A percentile compares a stretch with the other conserved stretches of the same genome.
phyloP scores from a whole-genome alignment of 2,113 vertebrate species.

The Caranx ignobilis region DNA sequence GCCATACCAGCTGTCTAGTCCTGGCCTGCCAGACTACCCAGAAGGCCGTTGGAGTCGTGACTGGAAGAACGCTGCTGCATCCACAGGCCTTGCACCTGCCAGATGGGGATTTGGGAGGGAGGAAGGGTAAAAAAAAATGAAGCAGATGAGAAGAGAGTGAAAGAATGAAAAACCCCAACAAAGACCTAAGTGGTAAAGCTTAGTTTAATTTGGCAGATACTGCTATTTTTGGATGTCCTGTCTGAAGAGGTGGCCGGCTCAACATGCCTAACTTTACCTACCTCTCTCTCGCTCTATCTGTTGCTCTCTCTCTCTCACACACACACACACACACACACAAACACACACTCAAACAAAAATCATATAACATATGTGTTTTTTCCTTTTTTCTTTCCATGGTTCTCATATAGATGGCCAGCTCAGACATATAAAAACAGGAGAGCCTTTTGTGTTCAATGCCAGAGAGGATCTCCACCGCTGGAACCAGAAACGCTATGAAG shows the following conservation, averaged over 20 bases:
- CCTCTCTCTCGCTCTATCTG: not conserved
- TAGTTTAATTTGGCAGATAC: constrained; percentile 34
- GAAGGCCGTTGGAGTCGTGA: constrained; percentile 77
- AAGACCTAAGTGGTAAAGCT: constrained; percentile 35
- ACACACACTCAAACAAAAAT: not conserved
- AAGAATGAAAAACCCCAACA: constrained; percentile 40
- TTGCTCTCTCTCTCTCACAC: not conserved
- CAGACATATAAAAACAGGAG: constrained; percentile 92
- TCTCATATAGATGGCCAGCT: constrained; percentile 79
- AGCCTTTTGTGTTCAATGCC: constrained; percentile 96
- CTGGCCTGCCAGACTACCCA: constrained; percentile 80
- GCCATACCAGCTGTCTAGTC: constrained; percentile 80
- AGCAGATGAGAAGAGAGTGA: constrained; percentile 15
- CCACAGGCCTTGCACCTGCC: constrained; percentile 75
- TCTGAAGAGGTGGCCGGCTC: not conserved
- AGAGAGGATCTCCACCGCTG: constrained; percentile 97
- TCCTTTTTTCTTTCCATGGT: constrained; percentile 1
- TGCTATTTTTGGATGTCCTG: not conserved
- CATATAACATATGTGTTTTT: not conserved
- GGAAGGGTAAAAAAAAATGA: constrained; percentile 20
- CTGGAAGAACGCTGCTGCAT: constrained; percentile 69
- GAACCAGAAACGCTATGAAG: constrained; percentile 99
- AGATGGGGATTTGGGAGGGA: constrained; percentile 61
- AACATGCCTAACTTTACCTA: not conserved
- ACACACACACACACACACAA: not conserved